Base-by-base conservation (phyloP, 2,888 invertebrate genomes). In the Drosophila kokeensis region DNA sequence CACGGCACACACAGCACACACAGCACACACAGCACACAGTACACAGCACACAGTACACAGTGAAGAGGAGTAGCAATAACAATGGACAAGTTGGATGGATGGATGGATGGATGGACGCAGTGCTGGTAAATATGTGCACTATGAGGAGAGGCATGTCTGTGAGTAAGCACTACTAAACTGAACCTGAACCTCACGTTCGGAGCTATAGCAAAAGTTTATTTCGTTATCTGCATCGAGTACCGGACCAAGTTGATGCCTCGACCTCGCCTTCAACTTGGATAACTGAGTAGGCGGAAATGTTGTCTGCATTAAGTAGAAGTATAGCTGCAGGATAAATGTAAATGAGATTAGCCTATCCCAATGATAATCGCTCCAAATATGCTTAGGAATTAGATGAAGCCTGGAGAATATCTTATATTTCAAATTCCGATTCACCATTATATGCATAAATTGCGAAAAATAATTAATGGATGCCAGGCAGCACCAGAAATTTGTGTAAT, bases 161-260 rank as follows among this genome's bases (percentile, higher is more conserved):
- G 63, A 66, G 70, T 60, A 63, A 67, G 70, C 75, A 76, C 32
- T 52, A 30, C 48, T 24, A 60, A 69, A 62, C 59, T 63, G 71
- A 63, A 71, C 61, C 70, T 70, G 69, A 65, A 79, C 24, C 75
- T 69, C 74, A 79, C 69, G 75, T 74, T 69, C 64, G 2, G n/a
- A 66, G 49, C 38, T 36, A 42, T 49, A 49, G n/a, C 34, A 18
- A 36, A 75, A 75, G 57, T 76, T 76, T 58, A 58, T 68, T 58
- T 54, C 34, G 40, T 55, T 69, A 67, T 54, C 55, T 49, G 61
- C 61, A 57, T 52, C 57, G 57, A 61, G 57, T 70, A 45, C 27
- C 70, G 21, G 27, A 38, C 15, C 61, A 24, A 61, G 70, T 40
- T 36, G 24, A 58, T 34, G 45, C 45, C 38, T 27, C 53, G 61